Conservation (phyloP, 1,140 invertebrate species). For the Lepidurus couesii region DNA sequence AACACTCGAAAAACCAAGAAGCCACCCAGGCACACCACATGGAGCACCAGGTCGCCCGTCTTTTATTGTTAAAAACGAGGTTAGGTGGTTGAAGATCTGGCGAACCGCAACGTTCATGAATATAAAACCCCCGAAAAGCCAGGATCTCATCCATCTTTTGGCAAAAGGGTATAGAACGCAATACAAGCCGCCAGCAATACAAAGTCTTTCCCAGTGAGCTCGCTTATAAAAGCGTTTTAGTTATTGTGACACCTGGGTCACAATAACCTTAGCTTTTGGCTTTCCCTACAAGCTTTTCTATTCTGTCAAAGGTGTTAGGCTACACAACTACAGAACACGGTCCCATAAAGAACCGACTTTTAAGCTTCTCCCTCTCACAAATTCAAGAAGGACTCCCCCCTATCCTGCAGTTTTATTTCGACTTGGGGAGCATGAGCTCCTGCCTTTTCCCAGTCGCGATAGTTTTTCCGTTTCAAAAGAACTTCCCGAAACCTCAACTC, state of each 20-base stretch:
- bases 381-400: not conserved
- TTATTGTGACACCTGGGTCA: slow-evolving; percentile 21
- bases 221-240: slow-evolving; percentile 16
- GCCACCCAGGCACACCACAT: not conserved
- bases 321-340: not conserved
- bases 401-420: too few relatives aligned
- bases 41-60: not conserved
- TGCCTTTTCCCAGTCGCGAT: too few relatives aligned
- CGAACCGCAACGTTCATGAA: slow-evolving; percentile 18
- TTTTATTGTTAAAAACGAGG: slow-evolving; percentile 17
- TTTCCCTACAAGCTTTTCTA: slow-evolving; percentile 8
- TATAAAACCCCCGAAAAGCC: not conserved
- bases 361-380: not conserved
- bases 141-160: slow-evolving; percentile 1
- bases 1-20: not conserved
- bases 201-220: not conserved
- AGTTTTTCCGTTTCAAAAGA: too few relatives aligned
- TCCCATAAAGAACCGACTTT: not conserved
- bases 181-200: slow-evolving; percentile 10
- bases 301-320: slow-evolving; percentile 8
- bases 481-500: too few relatives aligned
- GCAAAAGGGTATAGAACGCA: not conserved
- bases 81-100: slow-evolving; percentile 17
- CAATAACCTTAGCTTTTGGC: not conserved
- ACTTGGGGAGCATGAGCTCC: too few relatives aligned